Evolutionary conservation across 2,797 vertebrate species (phyloP), one percentile per base, ranked within the genome.

Genomic region (Xiphorhynchus erythropygius): DNA sequence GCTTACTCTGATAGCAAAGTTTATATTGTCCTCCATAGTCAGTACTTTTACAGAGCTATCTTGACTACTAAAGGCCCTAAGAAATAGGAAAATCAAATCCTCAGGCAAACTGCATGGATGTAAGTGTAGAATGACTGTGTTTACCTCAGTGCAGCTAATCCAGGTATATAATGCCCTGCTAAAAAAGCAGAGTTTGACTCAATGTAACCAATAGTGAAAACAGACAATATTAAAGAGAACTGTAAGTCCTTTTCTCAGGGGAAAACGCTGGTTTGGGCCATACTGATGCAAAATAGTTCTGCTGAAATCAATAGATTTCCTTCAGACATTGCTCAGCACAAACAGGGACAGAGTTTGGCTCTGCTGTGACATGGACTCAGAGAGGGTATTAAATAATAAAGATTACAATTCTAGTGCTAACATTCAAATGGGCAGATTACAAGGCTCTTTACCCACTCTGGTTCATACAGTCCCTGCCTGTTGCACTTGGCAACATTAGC

Each of bases 1-100:
- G 73, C 79, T 94, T 76, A 53, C 63, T 84, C 52, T 63, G 91
- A 93, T 82, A 94, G 56, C 30, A 57, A 93, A 94, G 64, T 95
- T 93, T 76, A 18, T 79, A 90, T 94, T 94, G 92, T 84, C 73
- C 65, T 83, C 50, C 84, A 53, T 21, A 79, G 44, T 90, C 80
- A 47, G 62, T 81, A 84, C 53, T 68, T 74, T 50, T n/a, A 56
- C 30, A 33, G 75, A 50, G 65, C 76, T 92, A 62, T 95, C 78
- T 87, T 84, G 53, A 37, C 87, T 63, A 30, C 80, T 42, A 77
- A 90, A 93, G 76, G 35, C 85, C 41, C 10, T 87, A 62, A 88
- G 74, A 78, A 95, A 44, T 25, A 74, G 41, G 27, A 70, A 79
- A 96, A 85, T 79, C 88, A 93, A 91, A 90, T 80, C 70, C 77